phyloP scores from a whole-genome alignment of 2,113 vertebrate genomes.

The Malaclemys terrapin region DNA sequence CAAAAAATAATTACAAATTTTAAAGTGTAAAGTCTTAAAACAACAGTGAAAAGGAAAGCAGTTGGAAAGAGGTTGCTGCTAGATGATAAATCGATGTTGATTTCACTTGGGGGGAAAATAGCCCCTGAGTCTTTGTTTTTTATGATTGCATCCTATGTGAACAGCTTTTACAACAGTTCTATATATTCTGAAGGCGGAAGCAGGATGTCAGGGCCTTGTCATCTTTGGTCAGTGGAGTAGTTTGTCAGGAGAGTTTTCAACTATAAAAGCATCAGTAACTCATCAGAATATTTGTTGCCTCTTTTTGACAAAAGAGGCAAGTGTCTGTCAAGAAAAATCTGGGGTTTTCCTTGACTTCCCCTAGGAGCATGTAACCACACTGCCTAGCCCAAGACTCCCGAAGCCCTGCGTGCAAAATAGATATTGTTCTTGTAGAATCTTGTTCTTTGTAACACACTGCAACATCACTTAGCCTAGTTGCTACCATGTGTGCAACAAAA shows the following conservation, averaged over 20 bases:
- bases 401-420: slow-evolving; percentile 51
- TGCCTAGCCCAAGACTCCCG: neutral
- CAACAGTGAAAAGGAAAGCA: neutral
- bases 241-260: slow-evolving; percentile 76
- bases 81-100: slow-evolving; percentile 2
- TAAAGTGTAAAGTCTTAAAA: slow-evolving; percentile 37
- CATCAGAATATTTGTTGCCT: slow-evolving; percentile 74
- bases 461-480: neutral
- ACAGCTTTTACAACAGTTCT: slow-evolving; percentile 53
- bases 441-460: slow-evolving; percentile 56
- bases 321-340: slow-evolving; percentile 69
- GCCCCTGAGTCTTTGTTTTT: neutral
- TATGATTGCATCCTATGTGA: neutral
- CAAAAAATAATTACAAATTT: slow-evolving; percentile 53
- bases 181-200: slow-evolving; percentile 57
- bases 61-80: neutral
- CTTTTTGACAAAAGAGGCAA: slow-evolving; percentile 69
- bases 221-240: slow-evolving; percentile 72
- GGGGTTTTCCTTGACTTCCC: slow-evolving; percentile 45
- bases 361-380: neutral
- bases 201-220: slow-evolving; percentile 69
- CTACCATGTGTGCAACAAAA: slow-evolving; percentile 47
- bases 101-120: slow-evolving; percentile 29
- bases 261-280: slow-evolving; percentile 72
- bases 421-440: slow-evolving; percentile 32